Evolutionary conservation across 2,113 vertebrate species (phyloP), one percentile per base, ranked within the genome.

Genomic region (Anseranas semipalmata): DNA sequence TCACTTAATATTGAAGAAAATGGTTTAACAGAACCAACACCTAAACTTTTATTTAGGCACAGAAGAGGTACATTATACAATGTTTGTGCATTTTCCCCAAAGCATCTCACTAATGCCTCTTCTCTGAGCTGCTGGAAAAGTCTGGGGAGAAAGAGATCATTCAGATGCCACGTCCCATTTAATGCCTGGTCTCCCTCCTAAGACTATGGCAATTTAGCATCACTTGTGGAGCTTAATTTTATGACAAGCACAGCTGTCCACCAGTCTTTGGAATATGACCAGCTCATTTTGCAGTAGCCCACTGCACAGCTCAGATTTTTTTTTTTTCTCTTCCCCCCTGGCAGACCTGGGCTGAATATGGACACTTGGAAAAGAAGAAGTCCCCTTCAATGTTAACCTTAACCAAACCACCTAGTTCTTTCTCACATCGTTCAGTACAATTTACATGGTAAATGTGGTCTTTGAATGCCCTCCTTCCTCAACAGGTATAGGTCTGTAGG

Each of bases 121-220:
- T 67, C 41, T 60, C 37, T 35, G 30, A 67, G n/a, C 60, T 60
- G 56, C 76, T 75, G 73, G 43, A 82, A 60, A 68, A 56, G 20
- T 46, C 55, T 62, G 15, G 20, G 37, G 66, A 18, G 58, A 63
- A 71, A 65, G 17, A 45, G 15, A 91, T 48, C 48, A 30, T 37
- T 68, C 60, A 78, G 37, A 83, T 60, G 84, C 45, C 85, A 67
- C 0, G 14, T 88, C 72, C 30, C 60, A 75, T 88, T 91, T 88
- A 78, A 90, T 37, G 65, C 85, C 58, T 90, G 43, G 79, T 48
- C 35, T 92, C 79, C 56, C 48, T 77, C 43, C 79, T 67, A 75
- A 63, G 56, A 65, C 59, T 37, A n/a, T 0, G 1, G n/a, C 55
- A 78, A 48, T 35, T 72, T 53, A 86, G 68, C 72, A 83, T 41